phyloP scores from a whole-genome alignment of 2,113 vertebrate species.

The Falco punctatus region DNA sequence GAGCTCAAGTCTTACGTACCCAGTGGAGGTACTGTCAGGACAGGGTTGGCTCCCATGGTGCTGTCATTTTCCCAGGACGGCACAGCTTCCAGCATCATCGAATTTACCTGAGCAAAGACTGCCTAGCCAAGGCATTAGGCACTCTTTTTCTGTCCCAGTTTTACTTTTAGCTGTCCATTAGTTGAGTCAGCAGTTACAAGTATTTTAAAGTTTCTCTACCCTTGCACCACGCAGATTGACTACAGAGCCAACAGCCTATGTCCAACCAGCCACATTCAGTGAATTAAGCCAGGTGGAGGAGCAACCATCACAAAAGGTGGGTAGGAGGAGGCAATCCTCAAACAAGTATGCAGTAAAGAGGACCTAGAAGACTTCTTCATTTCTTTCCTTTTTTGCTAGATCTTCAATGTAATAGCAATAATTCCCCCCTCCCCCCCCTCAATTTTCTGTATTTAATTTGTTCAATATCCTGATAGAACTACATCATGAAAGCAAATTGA shows the following conservation, averaged over 20 bases:
- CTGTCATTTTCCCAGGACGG: background rate
- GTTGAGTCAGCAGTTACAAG: background rate
- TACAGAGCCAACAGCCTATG: background rate
- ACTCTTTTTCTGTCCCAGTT: background rate
- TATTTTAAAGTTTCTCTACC: background rate
- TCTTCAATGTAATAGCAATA: background rate
- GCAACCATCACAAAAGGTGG: background rate
- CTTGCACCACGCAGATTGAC: accelerated
- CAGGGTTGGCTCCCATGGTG: accelerated
- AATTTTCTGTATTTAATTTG: background rate
- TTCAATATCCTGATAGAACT: background rate
- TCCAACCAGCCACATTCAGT: background rate
- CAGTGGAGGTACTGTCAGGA: background rate
- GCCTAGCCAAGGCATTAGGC: background rate
- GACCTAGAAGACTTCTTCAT: background rate
- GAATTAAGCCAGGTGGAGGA: background rate
- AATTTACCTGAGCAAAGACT: background rate
- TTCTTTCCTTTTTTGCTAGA: background rate
- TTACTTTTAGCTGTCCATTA: background rate
- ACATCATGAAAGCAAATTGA: background rate
- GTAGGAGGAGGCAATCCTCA: background rate
- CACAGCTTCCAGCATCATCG: background rate
- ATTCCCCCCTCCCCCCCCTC: accelerated
- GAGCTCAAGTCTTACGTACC: background rate
- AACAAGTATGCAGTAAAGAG: background rate